Base-by-base conservation (phyloP, 2,797 vertebrate species). In the Siniperca obscura region DNA sequence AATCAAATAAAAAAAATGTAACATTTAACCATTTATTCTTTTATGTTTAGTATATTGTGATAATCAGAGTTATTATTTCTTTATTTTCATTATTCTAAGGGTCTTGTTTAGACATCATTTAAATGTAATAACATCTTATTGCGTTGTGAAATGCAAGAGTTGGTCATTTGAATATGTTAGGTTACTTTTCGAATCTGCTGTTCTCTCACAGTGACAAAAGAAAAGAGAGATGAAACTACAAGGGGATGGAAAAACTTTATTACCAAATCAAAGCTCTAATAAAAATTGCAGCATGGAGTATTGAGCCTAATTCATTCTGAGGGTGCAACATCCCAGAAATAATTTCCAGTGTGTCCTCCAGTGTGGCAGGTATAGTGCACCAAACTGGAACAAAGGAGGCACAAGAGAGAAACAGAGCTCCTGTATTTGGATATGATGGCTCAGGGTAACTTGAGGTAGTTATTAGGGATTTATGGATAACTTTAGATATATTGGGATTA, bases 241-340 rank as follows among this genome's bases (percentile, higher is more conserved):
- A 40, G 13, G n/a, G 11, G 34, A 69, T 56, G 34, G 19, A 25
- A 21, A 62, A 44, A 30, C 3, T 27, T 69, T 56, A 74, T 67
- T 44, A 40, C 22, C 46, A 69, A 74, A 60, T 69, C 55, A 72
- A 78, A 82, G 56, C 50, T 36, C 21, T 55, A 73, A 70, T 70
- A 72, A 71, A 85, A 83, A 74, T 66, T 85, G 27, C 48, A 36
- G 36, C 59, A 8, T 4, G 5, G 62, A 30, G 55, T 40, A 46
- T 53, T 70, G 74, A 76, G 64, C 13, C 22, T 56, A 48, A 62
- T 72, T 81, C 61, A 34, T 70, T 82, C 12, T 48, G 46, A 66
- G 25, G 53, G 53, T 70, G 61, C 70, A 61, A 30, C 81, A 61
- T 76, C 67, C 46, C 16, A 61, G 70, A 80, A 80, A 78, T 69